Base-by-base conservation (phyloP, 2,797 vertebrate species). In the Gymnoscopelus braueri region DNA sequence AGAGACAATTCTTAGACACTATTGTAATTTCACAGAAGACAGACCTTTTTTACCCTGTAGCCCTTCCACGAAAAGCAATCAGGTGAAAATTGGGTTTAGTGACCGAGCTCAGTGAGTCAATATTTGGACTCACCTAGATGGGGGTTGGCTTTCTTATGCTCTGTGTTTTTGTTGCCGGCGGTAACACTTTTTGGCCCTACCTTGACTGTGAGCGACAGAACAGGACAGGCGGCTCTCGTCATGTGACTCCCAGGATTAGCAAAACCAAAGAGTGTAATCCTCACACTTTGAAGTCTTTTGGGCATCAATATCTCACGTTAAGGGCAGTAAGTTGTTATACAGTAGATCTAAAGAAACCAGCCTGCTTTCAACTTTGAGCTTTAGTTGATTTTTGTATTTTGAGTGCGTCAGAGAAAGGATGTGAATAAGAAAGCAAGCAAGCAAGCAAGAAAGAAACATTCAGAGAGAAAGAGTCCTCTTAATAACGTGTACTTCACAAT, bases 271-370 rank as follows among this genome's bases (percentile, higher is more conserved):
- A 65, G 74, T 74, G 66, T 81, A 86, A 88, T 85, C 78, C 78
- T 29, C 44, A 85, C 74, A 78, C 87, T 90, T 88, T 90, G 87
- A 88, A 87, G 85, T 82, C 74, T 65, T 24, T 67, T 55, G 77
- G 11, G 77, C 69, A 75, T 44, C 63, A 69, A 70, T 10, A 35
- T 80, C 69, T 76, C 63, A 81, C 67, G 65, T 81, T 63, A 71
- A 51, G 53, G 66, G 29, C 62, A 26, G 48, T 57, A 71, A 77
- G 65, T 71, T 65, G 71, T 84, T 89, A 86, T 81, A 44, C 39
- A 44, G 39, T 71, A 6, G 61, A 87, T 83, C 80, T 72, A 82
- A 87, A 79, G 80, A 79, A 81, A 56, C 57, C 39, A 5, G 56
- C 14, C 51, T 66, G 23, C 60, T 60, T 80, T 77, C 14, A 14